Percentiles rank a stretch among this genome's conserved stretches.
These are phyloP conservation scores for Eriocheir sinensis DNA, from an alignment of 1,140 invertebrate species.

Conservation along the genomic window DNA sequence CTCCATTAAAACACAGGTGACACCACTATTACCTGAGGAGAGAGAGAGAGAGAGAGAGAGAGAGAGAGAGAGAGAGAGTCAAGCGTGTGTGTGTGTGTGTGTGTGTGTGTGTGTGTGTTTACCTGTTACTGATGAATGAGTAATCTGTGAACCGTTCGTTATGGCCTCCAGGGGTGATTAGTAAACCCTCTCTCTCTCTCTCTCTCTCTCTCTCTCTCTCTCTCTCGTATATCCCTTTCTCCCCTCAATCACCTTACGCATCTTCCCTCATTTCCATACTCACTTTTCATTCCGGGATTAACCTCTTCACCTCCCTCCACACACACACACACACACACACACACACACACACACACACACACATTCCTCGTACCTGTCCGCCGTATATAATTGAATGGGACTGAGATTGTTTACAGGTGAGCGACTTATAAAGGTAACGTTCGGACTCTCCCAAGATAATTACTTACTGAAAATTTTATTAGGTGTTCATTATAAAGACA, in stretches of 20 bases:
- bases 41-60: neutral
- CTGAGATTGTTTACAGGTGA: too few species aligned
- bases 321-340: conserved; percentile 21
- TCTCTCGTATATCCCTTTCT: neutral
- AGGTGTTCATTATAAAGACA: too few species aligned
- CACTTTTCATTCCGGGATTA: too few species aligned
- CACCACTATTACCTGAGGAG: neutral
- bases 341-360: neutral
- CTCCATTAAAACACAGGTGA: neutral
- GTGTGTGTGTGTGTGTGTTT: too few species aligned
- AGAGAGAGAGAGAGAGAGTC: neutral
- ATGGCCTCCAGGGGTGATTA: too few species aligned
- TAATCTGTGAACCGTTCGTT: too few species aligned
- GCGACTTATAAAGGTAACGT: too few species aligned
- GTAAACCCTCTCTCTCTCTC: conserved; percentile 53
- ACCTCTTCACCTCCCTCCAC: neutral
- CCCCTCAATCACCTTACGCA: neutral
- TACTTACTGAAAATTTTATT: too few species aligned
- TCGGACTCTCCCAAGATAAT: too few species aligned
- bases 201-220: conserved; percentile 46
- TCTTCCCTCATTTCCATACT: neutral
- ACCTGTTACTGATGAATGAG: too few species aligned
- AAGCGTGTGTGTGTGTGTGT: neutral
- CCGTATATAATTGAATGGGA: too few species aligned
- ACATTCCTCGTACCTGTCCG: too few species aligned